phyloP scores from a whole-genome alignment of 2,797 vertebrate species.

The Enteromius mattozi region DNA sequence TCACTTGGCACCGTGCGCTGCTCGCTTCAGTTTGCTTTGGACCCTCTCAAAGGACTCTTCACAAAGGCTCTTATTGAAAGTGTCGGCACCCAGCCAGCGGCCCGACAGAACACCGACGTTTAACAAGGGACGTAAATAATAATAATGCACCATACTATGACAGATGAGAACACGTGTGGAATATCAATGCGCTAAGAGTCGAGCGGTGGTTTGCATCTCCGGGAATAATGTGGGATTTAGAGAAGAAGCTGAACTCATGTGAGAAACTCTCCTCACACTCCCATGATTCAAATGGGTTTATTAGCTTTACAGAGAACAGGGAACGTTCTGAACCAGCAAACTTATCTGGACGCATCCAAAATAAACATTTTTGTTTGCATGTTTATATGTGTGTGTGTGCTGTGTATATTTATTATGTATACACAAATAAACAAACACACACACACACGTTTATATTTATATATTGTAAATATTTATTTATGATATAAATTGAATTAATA shows the following conservation, averaged over 20 bases:
- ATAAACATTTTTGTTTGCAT: too few species aligned
- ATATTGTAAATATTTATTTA: too few species aligned
- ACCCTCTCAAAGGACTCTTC: slow-evolving; percentile 12
- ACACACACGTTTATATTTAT: too few species aligned
- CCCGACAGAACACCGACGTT: neutral
- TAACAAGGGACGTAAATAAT: slow-evolving; percentile 34
- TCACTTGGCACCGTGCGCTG: neutral
- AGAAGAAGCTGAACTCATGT: neutral
- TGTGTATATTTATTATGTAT: too few species aligned
- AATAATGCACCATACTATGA: slow-evolving; percentile 2
- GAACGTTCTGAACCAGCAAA: too few species aligned
- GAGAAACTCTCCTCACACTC: too few species aligned
- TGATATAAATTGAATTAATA: too few species aligned
- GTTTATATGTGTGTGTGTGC: too few species aligned
- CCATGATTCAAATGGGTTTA: too few species aligned
- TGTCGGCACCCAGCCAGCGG: slow-evolving; percentile 18
- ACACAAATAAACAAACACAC: too few species aligned
- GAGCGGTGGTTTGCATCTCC: neutral
- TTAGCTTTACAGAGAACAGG: too few species aligned
- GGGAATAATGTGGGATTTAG: slow-evolving; percentile 1
- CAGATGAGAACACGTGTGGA: neutral
- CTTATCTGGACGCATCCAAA: too few species aligned
- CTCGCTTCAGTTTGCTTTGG: neutral
- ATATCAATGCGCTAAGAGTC: neutral
- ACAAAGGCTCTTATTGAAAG: slow-evolving; percentile 36